phyloP scores from a whole-genome alignment of 1,140 invertebrate genomes.

The Pantala flavescens region DNA sequence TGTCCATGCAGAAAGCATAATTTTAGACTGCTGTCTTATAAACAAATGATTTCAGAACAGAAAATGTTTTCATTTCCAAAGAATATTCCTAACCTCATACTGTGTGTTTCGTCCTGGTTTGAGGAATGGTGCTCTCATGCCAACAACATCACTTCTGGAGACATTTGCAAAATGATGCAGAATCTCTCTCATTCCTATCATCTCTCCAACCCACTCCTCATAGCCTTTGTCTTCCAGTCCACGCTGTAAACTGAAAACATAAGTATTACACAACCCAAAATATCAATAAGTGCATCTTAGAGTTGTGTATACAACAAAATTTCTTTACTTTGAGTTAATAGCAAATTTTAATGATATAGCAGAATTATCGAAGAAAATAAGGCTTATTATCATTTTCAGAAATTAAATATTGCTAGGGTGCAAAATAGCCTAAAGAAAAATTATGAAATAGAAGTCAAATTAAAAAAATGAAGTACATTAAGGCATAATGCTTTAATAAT shows the following conservation, averaged over 20 bases:
- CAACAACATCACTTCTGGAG: slow-evolving; percentile 68
- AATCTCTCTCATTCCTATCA: slow-evolving; percentile 87
- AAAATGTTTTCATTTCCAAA: not conserved
- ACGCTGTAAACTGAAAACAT: slow-evolving; percentile 48
- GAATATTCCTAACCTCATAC: slow-evolving; percentile 55
- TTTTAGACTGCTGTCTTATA: not conserved
- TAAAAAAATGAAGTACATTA: no score
- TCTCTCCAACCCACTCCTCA: slow-evolving; percentile 85
- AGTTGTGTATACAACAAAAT: no score
- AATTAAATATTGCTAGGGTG: no score
- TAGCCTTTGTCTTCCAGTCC: slow-evolving; percentile 78
- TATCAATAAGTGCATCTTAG: not conserved
- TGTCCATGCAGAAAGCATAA: not conserved
- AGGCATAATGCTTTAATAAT: no score
- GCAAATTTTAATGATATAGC: not conserved
- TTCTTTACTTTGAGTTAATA: no score
- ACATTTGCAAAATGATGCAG: slow-evolving; percentile 72
- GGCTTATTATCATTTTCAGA: no score
- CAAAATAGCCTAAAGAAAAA: no score
- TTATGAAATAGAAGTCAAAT: no score
- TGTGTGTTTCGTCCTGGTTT: slow-evolving; percentile 85
- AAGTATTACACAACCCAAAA: slow-evolving; percentile 16
- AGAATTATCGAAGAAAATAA: no score
- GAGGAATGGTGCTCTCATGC: slow-evolving; percentile 80
- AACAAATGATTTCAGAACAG: not conserved